phyloP scores from a whole-genome alignment of 2,797 vertebrate species.

The Enteromius thamalakanensis region DNA sequence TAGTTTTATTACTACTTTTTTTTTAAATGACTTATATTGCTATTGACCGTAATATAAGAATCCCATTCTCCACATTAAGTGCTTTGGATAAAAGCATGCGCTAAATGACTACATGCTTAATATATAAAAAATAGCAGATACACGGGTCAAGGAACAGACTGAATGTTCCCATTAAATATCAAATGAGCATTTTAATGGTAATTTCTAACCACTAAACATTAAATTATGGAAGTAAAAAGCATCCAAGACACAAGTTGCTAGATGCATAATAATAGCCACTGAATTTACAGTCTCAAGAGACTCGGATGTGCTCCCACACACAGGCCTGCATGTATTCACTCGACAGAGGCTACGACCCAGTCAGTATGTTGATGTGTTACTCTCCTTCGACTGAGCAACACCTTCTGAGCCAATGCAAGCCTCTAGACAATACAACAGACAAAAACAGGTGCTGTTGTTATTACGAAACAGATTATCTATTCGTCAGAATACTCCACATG shows the following conservation, averaged over 20 bases:
- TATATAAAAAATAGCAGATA: background rate
- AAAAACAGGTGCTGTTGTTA: slow-evolving; percentile 46
- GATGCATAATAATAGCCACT: background rate
- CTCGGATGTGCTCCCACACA: slow-evolving; percentile 6
- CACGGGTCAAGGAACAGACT: background rate
- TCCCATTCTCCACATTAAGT: background rate
- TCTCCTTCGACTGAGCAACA: slow-evolving; percentile 27
- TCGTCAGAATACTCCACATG: background rate
- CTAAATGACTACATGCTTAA: background rate
- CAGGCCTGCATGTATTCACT: slow-evolving; percentile 23
- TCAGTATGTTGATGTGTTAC: slow-evolving; percentile 41
- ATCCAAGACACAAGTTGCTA: background rate
- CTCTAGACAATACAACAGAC: slow-evolving; percentile 40
- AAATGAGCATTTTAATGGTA: background rate
- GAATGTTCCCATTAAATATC: slow-evolving; percentile 9
- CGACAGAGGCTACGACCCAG: slow-evolving; percentile 20
- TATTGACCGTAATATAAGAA: background rate
- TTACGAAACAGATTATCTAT: slow-evolving; percentile 24
- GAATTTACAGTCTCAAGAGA: background rate
- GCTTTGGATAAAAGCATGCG: background rate
- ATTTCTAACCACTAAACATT: slow-evolving; percentile 22
- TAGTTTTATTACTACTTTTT: too few species aligned
- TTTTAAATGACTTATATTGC: background rate
- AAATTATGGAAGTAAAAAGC: slow-evolving; percentile 2
- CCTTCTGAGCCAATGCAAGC: slow-evolving; percentile 10